These are phyloP conservation scores for Lepidocyrtoides sp. DNA, from an alignment of 2,888 invertebrate genomes.

Conservation along the genomic window DNA sequence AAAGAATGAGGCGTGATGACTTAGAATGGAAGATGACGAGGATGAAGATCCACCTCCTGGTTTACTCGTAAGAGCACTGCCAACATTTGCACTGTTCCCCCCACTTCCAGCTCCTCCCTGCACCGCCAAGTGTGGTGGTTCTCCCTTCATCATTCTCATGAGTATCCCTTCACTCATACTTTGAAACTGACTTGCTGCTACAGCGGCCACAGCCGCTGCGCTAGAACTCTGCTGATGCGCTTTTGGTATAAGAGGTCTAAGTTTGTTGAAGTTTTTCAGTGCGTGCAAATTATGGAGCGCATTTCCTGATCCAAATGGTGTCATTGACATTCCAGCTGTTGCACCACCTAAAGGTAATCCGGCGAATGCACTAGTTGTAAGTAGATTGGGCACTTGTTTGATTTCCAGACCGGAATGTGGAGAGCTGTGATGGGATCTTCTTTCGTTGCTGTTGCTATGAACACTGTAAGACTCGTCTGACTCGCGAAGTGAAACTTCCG, in stretches of 20 bases:
- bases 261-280: conserved; percentile 78
- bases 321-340: conserved; percentile 71
- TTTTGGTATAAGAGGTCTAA: conserved; percentile 82
- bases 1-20: conserved; percentile 79
- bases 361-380: conserved; percentile 62
- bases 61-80: conserved; percentile 64
- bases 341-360: conserved; percentile 60
- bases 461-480: conserved; percentile 84
- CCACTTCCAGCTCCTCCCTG: conserved; percentile 48
- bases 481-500: conserved; percentile 84
- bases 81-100: background rate
- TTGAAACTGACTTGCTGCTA: conserved; percentile 73
- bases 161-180: conserved; percentile 84
- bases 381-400: conserved; percentile 78
- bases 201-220: conserved; percentile 56
- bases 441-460: conserved; percentile 73
- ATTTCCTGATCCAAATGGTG: conserved; percentile 50
- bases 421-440: conserved; percentile 72
- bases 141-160: conserved; percentile 85
- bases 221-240: conserved; percentile 71
- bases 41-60: conserved; percentile 70
- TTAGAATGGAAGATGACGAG: conserved; percentile 75
- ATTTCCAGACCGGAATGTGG: conserved; percentile 72
- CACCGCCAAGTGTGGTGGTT: conserved; percentile 81
- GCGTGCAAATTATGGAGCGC: conserved; percentile 73